These are phyloP conservation scores for Mythimna lalbum DNA, from an alignment of 2,888 invertebrate genomes.

Conservation along the genomic window DNA sequence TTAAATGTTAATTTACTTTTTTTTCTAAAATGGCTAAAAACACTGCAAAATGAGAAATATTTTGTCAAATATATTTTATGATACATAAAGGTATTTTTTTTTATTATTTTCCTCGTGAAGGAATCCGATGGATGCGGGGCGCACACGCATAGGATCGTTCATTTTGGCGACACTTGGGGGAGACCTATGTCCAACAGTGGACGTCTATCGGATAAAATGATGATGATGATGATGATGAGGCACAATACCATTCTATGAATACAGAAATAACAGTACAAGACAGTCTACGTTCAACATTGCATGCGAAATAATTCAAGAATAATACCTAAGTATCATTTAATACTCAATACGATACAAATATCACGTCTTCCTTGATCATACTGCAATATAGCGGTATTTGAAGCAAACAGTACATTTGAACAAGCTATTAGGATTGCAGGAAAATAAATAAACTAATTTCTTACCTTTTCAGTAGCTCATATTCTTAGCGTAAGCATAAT, in stretches of 20 bases:
- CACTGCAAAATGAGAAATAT: not conserved
- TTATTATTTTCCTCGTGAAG: too few species aligned
- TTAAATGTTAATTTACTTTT: not conserved
- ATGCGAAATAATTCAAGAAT: too few species aligned
- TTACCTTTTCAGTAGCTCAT: not conserved
- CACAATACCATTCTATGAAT: not conserved
- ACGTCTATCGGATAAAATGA: too few species aligned
- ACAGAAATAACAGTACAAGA: not conserved
- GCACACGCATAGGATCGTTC: too few species aligned
- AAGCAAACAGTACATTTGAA: not conserved
- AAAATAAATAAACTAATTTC: not conserved
- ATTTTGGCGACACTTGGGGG: too few species aligned
- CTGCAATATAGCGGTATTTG: not conserved
- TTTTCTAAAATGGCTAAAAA: slow-evolving; percentile 1
- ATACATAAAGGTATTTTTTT: not conserved
- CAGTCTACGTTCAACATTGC: not conserved
- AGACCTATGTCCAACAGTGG: too few species aligned
- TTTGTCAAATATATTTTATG: slow-evolving; percentile 2
- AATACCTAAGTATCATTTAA: not conserved
- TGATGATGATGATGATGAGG: too few species aligned
- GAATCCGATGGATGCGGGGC: too few species aligned
- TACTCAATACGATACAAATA: not conserved
- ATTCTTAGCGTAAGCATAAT: too few species aligned
- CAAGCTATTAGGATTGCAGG: not conserved
- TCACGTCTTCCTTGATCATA: not conserved